Evolutionary conservation across 2,113 vertebrate genomes (phyloP), one percentile per base, ranked within the genome.

Genomic region (Eulemur macaco): DNA sequence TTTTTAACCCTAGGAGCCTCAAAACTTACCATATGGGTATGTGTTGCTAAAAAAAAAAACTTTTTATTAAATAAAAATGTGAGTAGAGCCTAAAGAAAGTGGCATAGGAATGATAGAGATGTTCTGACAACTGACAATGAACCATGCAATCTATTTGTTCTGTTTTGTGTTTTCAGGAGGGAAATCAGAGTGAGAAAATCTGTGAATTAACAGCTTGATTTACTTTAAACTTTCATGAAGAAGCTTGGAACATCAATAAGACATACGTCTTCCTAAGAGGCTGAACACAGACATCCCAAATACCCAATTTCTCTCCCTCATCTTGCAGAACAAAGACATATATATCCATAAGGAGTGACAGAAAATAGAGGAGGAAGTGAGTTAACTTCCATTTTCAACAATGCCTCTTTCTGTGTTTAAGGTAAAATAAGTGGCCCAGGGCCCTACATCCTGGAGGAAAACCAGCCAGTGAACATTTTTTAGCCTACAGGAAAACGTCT

Each of bases 151-250:
- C 18, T 56, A 89, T 84, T 39, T 94, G 12, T 45, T 66, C 63
- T 86, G 39, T 58, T 71, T 80, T 73, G 2, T 73, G 93, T 94
- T 68, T 64, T 18, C 66, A 80, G 29, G 76, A 95, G 54, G 25
- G 74, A 95, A 89, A 88, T 42, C 10, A 71, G 71, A 91, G 39
- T 45, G 25, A 91, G 42, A 82, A 91, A 89, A 89, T 87, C 68
- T 94, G 63, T 78, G 71, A 78, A 91, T 86, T 88, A 89, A 88
- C 82, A 91, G 73, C 27, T 89, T 93, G 76, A 93, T 91, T 97
- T 93, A 71, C n/a, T 78, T 93, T 95, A 86, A 93, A 95, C 21
- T 85, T 97, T 74, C 73, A 89, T 50, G 73, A 78, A 82, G 73
- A 95, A 88, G 23, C 27, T 42, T 86, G 20, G 23, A 88, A 83